Conservation (phyloP, 1,140 invertebrate species). For the Lutraria rhynchaena region DNA sequence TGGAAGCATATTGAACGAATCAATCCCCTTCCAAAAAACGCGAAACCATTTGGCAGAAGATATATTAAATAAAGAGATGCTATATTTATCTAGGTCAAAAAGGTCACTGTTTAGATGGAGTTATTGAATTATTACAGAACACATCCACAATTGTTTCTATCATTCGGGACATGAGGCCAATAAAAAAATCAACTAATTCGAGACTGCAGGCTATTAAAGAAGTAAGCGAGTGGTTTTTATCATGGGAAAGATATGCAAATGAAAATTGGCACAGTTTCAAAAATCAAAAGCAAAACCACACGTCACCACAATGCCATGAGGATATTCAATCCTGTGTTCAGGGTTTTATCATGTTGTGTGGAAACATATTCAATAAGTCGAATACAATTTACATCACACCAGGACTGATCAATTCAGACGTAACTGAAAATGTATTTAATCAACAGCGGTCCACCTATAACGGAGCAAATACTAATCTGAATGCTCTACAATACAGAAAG, state of each 20-base stretch:
- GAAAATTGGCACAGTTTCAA: neutral
- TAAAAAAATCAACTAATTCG: neutral
- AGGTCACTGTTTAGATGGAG: constrained; percentile 36
- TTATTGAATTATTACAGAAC: constrained; percentile 28
- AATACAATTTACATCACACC: neutral
- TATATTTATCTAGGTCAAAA: constrained; percentile 43
- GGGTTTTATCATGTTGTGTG: neutral
- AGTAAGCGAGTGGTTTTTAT: neutral
- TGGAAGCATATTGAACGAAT: no score
- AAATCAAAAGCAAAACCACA: neutral
- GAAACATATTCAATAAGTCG: neutral
- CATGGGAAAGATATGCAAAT: constrained; percentile 17
- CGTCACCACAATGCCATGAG: constrained; percentile 32
- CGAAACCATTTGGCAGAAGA: constrained; percentile 57
- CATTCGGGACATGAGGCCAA: constrained; percentile 40
- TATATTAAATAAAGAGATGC: constrained; percentile 48
- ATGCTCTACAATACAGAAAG: constrained; percentile 26
- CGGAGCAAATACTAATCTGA: constrained; percentile 46
- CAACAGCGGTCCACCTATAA: constrained; percentile 45
- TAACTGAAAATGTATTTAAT: constrained; percentile 47
- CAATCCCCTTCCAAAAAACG: no score
- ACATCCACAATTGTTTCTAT: constrained; percentile 42
- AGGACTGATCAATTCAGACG: constrained; percentile 32
- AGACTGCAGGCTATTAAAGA: constrained; percentile 5
- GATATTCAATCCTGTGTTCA: constrained; percentile 21